Evolutionary conservation across 2,113 vertebrate species (phyloP).

Genomic region (Oncorhynchus kisutch): DNA sequence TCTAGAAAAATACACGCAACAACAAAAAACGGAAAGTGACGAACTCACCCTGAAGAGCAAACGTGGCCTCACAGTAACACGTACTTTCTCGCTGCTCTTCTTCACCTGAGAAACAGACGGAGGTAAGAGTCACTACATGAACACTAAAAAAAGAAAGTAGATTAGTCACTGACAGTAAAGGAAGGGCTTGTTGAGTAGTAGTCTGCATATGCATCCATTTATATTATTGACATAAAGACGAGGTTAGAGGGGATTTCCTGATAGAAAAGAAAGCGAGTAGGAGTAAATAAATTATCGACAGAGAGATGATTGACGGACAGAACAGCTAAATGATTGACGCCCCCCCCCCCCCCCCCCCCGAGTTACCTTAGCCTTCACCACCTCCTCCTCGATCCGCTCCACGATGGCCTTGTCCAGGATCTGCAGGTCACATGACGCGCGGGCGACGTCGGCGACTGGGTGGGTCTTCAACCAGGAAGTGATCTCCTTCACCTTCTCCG

Average conservation of each 20-base stretch:
- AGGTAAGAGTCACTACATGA: not conserved
- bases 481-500: conserved; percentile 87
- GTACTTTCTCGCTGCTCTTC: conserved; percentile 91
- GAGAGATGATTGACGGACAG: not conserved
- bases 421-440: conserved; percentile 87
- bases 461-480: conserved; percentile 83
- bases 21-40: not conserved
- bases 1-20: not conserved
- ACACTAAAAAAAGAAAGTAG: not conserved
- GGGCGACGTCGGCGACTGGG: conserved; percentile 81
- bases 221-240: not conserved
- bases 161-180: not conserved
- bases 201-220: too few relatives aligned
- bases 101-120: conserved; percentile 73
- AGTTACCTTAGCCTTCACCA: conserved; percentile 83
- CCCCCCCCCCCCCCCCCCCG: too few relatives aligned
- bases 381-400: conserved; percentile 87
- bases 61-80: conserved; percentile 95
- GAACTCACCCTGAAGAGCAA: conserved; percentile 90
- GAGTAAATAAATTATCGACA: not conserved
- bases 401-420: conserved; percentile 84
- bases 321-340: not conserved
- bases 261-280: not conserved
- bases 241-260: not conserved
- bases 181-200: not conserved